Conservation (phyloP, 2,888 invertebrate genomes). For the Pyrocoelia pectoralis region DNA sequence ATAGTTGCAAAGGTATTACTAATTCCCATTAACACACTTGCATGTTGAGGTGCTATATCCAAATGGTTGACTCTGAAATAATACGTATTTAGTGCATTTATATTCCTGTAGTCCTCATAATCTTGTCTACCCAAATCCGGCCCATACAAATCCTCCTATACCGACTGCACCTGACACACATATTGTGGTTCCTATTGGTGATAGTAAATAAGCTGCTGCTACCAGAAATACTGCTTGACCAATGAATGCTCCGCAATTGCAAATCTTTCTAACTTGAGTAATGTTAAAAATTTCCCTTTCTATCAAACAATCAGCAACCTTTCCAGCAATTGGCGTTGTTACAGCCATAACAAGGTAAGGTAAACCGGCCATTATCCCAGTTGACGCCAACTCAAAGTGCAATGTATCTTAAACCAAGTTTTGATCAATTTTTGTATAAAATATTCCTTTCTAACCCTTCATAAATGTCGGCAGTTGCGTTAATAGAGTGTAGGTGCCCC, state of each 20-base stretch:
- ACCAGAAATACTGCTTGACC: slow-evolving; percentile 88
- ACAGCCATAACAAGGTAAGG: slow-evolving; percentile 91
- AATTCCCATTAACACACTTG: slow-evolving; percentile 90
- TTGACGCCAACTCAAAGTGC: slow-evolving; percentile 76
- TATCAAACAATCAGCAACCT: slow-evolving; percentile 82
- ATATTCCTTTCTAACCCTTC: slow-evolving; percentile 65
- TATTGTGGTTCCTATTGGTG: slow-evolving; percentile 75
- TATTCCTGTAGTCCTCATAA: too few relatives aligned
- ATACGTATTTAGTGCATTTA: not conserved
- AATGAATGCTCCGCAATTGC: slow-evolving; percentile 78
- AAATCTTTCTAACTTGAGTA: slow-evolving; percentile 73
- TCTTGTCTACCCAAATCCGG: slow-evolving; percentile 83
- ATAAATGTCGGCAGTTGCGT: slow-evolving; percentile 86
- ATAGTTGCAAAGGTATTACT: slow-evolving; percentile 91
- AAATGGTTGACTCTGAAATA: slow-evolving; percentile 78
- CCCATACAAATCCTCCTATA: slow-evolving; percentile 91
- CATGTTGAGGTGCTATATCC: slow-evolving; percentile 91
- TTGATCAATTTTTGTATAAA: slow-evolving; percentile 30
- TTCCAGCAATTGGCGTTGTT: slow-evolving; percentile 80
- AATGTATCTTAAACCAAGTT: slow-evolving; percentile 69
- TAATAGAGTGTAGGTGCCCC: slow-evolving; percentile 88
- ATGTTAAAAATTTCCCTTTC: slow-evolving; percentile 71
- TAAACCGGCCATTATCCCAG: slow-evolving; percentile 84
- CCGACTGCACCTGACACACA: slow-evolving; percentile 90
- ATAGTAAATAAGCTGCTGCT: slow-evolving; percentile 76